phyloP scores from a whole-genome alignment of 2,113 vertebrate genomes.

The Hemibagrus wyckioides region DNA sequence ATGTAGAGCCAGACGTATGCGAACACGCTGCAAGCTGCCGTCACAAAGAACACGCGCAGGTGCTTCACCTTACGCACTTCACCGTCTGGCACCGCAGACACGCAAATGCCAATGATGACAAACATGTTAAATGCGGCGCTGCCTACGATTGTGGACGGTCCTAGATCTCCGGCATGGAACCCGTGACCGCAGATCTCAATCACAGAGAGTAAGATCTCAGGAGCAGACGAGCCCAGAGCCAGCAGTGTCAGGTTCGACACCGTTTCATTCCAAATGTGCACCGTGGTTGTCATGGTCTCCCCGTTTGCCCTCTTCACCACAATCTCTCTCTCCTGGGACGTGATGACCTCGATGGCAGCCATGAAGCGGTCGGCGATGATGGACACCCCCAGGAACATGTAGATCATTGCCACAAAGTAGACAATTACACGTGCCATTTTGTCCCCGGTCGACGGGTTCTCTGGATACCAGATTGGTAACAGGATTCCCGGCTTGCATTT shows the following conservation, averaged over 20 bases:
- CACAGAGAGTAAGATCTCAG: constrained; percentile 95
- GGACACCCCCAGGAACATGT: constrained; percentile 98
- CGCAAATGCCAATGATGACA: constrained; percentile 94
- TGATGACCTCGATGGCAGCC: constrained; percentile 98
- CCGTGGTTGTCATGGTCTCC: constrained; percentile 91
- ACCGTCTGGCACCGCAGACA: constrained; percentile 93
- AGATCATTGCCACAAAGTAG: constrained; percentile 98
- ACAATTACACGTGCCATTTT: constrained; percentile 98
- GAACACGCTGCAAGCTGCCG: constrained; percentile 96
- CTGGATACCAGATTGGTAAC: constrained; percentile 98
- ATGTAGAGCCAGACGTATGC: constrained; percentile 99
- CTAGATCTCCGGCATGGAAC: constrained; percentile 88
- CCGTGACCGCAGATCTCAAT: constrained; percentile 95
- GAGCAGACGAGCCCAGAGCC: constrained; percentile 95
- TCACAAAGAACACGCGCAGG: constrained; percentile 95
- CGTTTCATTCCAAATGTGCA: constrained; percentile 97
- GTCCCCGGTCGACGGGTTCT: constrained; percentile 97
- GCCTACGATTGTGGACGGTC: constrained; percentile 95
- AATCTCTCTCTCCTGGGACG: constrained; percentile 95
- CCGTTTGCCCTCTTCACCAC: constrained; percentile 93
- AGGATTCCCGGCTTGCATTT: constrained; percentile 93
- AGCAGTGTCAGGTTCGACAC: constrained; percentile 98
- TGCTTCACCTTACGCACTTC: constrained; percentile 97
- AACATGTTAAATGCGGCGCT: constrained; percentile 99
- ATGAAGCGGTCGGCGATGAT: constrained; percentile 99